Evolutionary conservation across 2,113 vertebrate genomes (phyloP).

Genomic region (Callorhinus ursinus): DNA sequence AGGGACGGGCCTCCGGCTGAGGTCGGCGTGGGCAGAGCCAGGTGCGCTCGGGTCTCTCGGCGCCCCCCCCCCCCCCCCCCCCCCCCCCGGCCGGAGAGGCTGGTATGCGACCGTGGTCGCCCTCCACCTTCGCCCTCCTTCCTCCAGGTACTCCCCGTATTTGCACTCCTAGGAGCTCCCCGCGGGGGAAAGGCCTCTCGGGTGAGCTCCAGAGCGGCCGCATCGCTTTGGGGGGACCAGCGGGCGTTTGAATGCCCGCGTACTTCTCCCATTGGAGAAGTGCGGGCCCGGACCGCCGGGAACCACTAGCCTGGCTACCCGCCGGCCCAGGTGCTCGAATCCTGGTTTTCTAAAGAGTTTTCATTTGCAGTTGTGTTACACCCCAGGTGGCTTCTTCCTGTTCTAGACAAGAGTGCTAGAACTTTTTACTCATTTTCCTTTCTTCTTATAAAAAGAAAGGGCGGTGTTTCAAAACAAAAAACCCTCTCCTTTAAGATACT

Average conservation of each 20-base stretch:
- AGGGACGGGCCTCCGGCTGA: accelerated
- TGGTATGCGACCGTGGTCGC: too few species aligned
- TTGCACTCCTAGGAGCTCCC: neutral
- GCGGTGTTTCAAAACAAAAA: neutral
- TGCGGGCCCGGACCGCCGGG: neutral
- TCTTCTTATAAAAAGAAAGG: neutral
- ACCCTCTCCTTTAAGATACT: neutral
- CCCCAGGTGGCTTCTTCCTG: neutral
- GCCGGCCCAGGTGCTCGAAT: neutral
- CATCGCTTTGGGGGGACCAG: neutral
- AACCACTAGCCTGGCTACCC: accelerated
- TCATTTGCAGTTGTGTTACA: neutral
- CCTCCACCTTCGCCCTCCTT: neutral
- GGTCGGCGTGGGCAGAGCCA: neutral
- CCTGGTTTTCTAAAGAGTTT: neutral
- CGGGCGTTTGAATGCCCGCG: slow-evolving; percentile 41
- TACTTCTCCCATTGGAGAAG: slow-evolving; percentile 22
- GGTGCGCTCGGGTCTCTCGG: accelerated
- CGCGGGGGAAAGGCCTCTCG: accelerated
- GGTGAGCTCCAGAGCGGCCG: neutral
- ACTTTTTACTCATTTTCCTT: neutral
- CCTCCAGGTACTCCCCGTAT: too few species aligned
- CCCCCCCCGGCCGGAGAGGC: accelerated
- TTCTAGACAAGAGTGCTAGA: neutral
- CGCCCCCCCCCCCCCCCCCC: accelerated